Conservation (phyloP, 1,140 invertebrate genomes). For the Sesamia nonagrioides region DNA sequence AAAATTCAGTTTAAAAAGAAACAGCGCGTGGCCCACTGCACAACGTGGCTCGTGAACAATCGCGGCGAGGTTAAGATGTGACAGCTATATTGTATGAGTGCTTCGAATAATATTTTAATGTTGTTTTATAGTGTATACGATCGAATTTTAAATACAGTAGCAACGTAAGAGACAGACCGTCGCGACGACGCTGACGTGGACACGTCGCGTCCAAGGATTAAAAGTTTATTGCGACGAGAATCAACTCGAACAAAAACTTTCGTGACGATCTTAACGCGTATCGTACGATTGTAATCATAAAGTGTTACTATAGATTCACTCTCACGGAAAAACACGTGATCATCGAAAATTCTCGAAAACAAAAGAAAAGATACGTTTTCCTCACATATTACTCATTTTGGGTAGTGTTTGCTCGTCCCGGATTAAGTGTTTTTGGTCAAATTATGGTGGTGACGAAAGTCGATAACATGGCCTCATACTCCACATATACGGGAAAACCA, state of each 20-base stretch:
- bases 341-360: slow-evolving; percentile 81
- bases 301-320: slow-evolving; percentile 64
- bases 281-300: slow-evolving; percentile 65
- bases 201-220: slow-evolving; percentile 77
- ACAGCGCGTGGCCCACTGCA: slow-evolving; percentile 63
- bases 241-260: slow-evolving; percentile 78
- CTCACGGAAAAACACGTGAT: slow-evolving; percentile 73
- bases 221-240: slow-evolving; percentile 82
- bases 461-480: slow-evolving; percentile 86
- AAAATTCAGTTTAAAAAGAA: slow-evolving; percentile 82
- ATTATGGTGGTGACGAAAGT: slow-evolving; percentile 86
- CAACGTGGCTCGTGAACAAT: slow-evolving; percentile 55
- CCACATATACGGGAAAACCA: slow-evolving; percentile 85
- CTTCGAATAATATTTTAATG: slow-evolving; percentile 64
- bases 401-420: slow-evolving; percentile 72
- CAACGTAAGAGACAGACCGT: slow-evolving; percentile 55
- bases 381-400: slow-evolving; percentile 61
- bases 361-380: slow-evolving; percentile 57
- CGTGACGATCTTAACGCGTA: slow-evolving; percentile 68
- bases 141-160: slow-evolving; percentile 51
- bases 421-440: slow-evolving; percentile 75
- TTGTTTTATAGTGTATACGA: slow-evolving; percentile 64
- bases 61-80: slow-evolving; percentile 81
- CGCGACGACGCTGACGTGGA: slow-evolving; percentile 78
- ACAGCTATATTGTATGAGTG: slow-evolving; percentile 77